These are phyloP conservation scores for Amiota minor DNA, from an alignment of 2,888 invertebrate genomes.

Conservation along the genomic window DNA sequence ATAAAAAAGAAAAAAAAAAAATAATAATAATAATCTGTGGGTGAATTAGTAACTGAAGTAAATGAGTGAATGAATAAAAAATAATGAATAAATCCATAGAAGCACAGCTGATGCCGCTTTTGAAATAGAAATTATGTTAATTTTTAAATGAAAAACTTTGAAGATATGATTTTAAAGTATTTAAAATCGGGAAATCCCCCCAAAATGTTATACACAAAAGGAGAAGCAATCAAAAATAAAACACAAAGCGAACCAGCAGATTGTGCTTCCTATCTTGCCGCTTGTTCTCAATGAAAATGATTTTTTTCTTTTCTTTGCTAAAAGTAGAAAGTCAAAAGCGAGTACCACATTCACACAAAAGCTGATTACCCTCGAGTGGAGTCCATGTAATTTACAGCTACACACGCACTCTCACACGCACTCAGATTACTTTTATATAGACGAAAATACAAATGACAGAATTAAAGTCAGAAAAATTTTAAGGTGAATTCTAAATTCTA, in stretches of 20 bases:
- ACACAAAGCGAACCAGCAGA: neutral
- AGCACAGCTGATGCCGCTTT: conserved; percentile 18
- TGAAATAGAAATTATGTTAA: conserved; percentile 53
- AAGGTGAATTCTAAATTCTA: neutral
- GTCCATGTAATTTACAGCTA: conserved; percentile 29
- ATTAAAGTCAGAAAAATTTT: neutral
- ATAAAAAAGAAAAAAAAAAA: conserved; percentile 50
- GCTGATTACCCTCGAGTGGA: conserved; percentile 49
- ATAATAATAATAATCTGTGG: neutral
- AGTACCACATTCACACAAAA: conserved; percentile 24
- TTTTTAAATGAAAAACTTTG: conserved; percentile 40
- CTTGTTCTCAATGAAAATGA: too few relatives aligned
- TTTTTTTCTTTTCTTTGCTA: too few relatives aligned
- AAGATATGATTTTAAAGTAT: conserved; percentile 27
- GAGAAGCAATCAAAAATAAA: conserved; percentile 12
- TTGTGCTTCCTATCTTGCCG: neutral
- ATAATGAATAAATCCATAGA: conserved; percentile 13
- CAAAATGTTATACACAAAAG: conserved; percentile 57
- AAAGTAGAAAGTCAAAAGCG: too few relatives aligned
- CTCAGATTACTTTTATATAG: conserved; percentile 18
- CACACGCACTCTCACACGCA: conserved; percentile 22
- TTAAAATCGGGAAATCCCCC: neutral
- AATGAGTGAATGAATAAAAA: neutral
- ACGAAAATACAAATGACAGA: conserved; percentile 39
- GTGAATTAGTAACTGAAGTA: too few relatives aligned